These are phyloP conservation scores for Leucozona laternaria DNA, from an alignment of 2,888 invertebrate genomes.

Conservation along the genomic window DNA sequence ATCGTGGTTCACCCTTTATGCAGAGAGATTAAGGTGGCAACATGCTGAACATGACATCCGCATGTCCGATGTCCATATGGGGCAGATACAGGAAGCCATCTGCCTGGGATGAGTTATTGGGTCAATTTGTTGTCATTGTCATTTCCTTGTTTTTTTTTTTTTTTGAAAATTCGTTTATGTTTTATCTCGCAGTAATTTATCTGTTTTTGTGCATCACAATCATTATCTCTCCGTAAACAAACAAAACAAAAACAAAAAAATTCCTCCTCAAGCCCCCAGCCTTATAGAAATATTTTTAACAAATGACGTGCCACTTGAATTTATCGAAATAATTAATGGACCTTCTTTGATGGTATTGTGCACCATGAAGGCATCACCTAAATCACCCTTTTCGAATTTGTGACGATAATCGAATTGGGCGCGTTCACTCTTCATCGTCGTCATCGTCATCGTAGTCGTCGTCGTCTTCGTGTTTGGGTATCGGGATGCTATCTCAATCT, in stretches of 20 bases:
- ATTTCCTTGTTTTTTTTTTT: conserved; percentile 50
- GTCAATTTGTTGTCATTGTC: conserved; percentile 69
- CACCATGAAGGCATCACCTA: conserved; percentile 2
- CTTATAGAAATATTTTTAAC: conserved; percentile 45
- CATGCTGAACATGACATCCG: conserved; percentile 69
- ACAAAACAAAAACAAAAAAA: not conserved
- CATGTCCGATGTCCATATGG: conserved; percentile 65
- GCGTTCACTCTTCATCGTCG: not conserved
- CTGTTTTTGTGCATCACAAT: conserved; percentile 39
- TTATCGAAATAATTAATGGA: conserved; percentile 70
- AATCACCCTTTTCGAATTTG: conserved; percentile 42
- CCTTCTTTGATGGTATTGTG: conserved; percentile 24
- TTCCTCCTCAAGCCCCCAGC: not conserved
- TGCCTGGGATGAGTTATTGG: conserved; percentile 67
- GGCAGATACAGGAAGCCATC: conserved; percentile 60
- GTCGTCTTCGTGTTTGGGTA: not conserved
- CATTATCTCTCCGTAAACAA: conserved; percentile 14
- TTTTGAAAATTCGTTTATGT: conserved; percentile 23
- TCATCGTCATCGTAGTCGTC: not conserved
- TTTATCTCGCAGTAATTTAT: conserved; percentile 31
- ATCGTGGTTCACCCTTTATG: conserved; percentile 33
- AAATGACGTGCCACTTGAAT: conserved; percentile 73
- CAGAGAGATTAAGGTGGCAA: conserved; percentile 71
- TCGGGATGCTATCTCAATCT: conserved; percentile 51
- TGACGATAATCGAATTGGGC: conserved; percentile 60